Evolutionary conservation across 2,888 invertebrate species (phyloP).

Genomic region (Temnothorax rugatulus): DNA sequence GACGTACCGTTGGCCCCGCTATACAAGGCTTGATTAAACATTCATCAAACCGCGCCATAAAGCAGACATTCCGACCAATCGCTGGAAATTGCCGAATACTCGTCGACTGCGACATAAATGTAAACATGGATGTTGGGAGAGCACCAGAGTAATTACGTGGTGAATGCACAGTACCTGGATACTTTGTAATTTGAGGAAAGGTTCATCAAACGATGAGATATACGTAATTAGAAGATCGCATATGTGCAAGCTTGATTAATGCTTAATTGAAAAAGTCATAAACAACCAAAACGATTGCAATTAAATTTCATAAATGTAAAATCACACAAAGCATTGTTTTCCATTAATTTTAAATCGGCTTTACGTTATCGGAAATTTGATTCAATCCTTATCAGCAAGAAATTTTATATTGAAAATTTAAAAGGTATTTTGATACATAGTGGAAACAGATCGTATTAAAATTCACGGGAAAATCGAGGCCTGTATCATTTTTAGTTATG

Average conservation of each 20-base stretch:
- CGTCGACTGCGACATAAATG: conserved; percentile 34
- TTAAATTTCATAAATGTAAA: neutral
- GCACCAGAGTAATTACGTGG: conserved; percentile 40
- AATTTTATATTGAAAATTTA: neutral
- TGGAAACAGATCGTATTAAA: neutral
- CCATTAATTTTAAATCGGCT: neutral
- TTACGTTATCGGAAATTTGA: conserved; percentile 3
- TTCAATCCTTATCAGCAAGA: neutral
- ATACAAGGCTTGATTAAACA: conserved; percentile 69
- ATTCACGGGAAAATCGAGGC: neutral
- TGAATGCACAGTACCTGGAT: conserved; percentile 16
- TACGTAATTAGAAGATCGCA: conserved; percentile 11
- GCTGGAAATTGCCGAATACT: conserved; percentile 49
- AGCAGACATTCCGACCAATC: conserved; percentile 47
- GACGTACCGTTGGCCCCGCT: neutral
- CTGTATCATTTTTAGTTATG: neutral
- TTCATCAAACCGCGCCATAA: conserved; percentile 57
- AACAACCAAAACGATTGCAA: conserved; percentile 21
- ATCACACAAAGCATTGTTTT: neutral
- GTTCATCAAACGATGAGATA: neutral
- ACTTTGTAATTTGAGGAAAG: conserved; percentile 38
- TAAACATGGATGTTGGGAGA: conserved; percentile 33
- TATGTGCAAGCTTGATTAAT: neutral
- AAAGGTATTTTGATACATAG: neutral
- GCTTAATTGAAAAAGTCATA: conserved; percentile 10